phyloP scores from a whole-genome alignment of 2,888 invertebrate genomes.

The Hyles lineata region DNA sequence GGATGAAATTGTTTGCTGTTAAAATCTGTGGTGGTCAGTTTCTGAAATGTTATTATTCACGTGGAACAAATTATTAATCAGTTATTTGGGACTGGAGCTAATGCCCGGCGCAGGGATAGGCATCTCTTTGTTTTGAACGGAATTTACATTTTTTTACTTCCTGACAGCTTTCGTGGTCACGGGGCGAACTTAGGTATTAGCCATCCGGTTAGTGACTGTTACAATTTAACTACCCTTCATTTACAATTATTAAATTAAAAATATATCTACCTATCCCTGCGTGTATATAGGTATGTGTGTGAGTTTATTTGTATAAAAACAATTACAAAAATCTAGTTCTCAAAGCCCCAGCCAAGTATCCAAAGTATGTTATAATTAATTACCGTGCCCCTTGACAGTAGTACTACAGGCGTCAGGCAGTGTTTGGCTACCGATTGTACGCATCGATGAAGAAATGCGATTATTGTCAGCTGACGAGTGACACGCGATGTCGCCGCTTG shows the following conservation, averaged over 20 bases:
- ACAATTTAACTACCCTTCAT: too few species aligned
- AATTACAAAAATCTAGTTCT: not conserved
- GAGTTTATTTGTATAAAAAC: not conserved
- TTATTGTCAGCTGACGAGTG: not conserved
- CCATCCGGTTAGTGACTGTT: too few species aligned
- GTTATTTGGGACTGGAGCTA: too few species aligned
- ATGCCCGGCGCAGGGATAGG: too few species aligned
- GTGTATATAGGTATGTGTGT: too few species aligned
- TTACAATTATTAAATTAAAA: too few species aligned
- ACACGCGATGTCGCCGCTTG: not conserved
- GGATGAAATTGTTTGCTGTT: not conserved
- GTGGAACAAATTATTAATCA: too few species aligned
- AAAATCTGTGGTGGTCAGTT: not conserved
- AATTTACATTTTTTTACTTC: too few species aligned
- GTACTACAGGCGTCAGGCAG: not conserved
- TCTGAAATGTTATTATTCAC: not conserved
- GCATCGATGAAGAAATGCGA: constrained; percentile 18
- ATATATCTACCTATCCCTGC: too few species aligned
- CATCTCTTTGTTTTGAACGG: too few species aligned
- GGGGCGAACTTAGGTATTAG: too few species aligned
- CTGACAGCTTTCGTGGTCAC: too few species aligned
- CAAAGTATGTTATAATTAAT: not conserved
- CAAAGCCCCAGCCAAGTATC: not conserved
- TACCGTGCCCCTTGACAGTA: not conserved
- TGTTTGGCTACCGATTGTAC: not conserved